Conservation (phyloP, 2,113 vertebrate genomes). For the Meriones unguiculatus region DNA sequence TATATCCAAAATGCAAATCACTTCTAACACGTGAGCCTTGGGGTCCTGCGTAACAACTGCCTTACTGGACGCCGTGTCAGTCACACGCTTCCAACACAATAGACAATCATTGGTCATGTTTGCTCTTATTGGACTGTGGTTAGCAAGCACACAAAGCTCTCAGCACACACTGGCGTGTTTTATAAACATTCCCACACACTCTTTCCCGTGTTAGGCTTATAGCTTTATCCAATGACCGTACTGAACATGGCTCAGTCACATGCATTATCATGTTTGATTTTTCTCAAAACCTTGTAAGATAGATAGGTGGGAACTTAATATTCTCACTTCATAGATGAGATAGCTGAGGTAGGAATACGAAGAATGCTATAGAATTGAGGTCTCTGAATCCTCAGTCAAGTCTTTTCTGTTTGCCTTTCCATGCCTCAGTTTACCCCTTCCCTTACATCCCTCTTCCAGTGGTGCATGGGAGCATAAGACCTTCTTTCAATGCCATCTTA, state of each 20-base stretch:
- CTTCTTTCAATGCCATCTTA: neutral
- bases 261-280: neutral
- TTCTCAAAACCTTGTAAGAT: neutral
- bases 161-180: neutral
- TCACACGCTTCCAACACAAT: neutral
- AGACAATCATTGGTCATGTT: constrained; percentile 17
- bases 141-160: neutral
- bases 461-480: neutral
- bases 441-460: neutral
- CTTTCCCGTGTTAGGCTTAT: neutral
- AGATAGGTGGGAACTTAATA: neutral
- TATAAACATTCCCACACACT: neutral
- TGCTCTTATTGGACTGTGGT: neutral
- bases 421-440: neutral
- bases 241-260: neutral
- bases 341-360: neutral
- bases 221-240: neutral
- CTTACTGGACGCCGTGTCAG: neutral
- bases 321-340: neutral
- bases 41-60: neutral
- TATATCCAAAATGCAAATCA: neutral
- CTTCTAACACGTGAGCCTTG: neutral
- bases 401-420: neutral
- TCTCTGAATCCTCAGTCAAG: neutral
- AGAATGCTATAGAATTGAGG: neutral